Conservation (phyloP, 2,113 vertebrate genomes). For the Poeciliopsis occidentalis region DNA sequence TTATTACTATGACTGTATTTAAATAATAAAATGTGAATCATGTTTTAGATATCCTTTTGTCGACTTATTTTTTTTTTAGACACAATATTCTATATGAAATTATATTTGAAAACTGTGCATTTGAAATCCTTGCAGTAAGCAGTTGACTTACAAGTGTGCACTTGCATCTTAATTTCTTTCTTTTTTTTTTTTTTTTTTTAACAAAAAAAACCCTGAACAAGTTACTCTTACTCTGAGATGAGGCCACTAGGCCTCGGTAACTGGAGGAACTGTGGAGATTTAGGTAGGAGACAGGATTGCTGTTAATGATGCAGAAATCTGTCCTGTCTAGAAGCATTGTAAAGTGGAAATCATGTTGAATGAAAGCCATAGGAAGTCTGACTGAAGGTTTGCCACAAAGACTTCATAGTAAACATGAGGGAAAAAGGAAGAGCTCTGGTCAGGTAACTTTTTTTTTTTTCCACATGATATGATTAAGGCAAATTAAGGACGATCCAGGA, state of each 20-base stretch:
- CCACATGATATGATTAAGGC: background rate
- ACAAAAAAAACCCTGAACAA: background rate
- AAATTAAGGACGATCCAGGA: background rate
- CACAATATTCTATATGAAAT: background rate
- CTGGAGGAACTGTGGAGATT: background rate
- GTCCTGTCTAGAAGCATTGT: background rate
- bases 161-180: constrained; percentile 7
- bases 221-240: background rate
- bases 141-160: constrained; percentile 35
- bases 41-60: constrained; percentile 68
- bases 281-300: background rate
- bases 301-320: background rate
- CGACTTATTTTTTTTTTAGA: constrained; percentile 22
- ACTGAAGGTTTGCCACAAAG: background rate
- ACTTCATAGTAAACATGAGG: background rate
- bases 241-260: background rate
- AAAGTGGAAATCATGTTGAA: background rate
- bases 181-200: background rate
- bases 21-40: constrained; percentile 78
- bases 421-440: background rate
- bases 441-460: background rate
- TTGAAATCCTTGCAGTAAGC: constrained; percentile 38
- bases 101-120: background rate
- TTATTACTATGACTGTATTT: constrained; percentile 76
- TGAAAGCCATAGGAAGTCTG: background rate